Base-by-base conservation (phyloP, 2,113 vertebrate species). In the Apus apus region DNA sequence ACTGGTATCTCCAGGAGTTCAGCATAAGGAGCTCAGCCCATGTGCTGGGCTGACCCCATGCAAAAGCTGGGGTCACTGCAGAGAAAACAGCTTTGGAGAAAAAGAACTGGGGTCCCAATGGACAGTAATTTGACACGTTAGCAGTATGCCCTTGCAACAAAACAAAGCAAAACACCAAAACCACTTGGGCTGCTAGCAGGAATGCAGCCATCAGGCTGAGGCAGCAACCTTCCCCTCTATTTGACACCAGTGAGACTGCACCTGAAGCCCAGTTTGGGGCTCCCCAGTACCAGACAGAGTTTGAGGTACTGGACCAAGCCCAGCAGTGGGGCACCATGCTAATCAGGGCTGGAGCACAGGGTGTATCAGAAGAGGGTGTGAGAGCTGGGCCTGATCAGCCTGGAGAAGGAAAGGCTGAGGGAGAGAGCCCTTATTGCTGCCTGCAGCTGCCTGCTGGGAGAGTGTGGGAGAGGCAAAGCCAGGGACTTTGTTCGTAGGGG, bases 321-420 rank as follows among this genome's bases (percentile, higher is more conserved):
- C 38, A 13, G n/a, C 0, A 0, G 26, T 12, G 30, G 32, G 11
- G 25, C 19, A 4, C n/a, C 0, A 2, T 30, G 30, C 38, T 61
- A 46, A 16, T 48, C 18, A 45, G 30, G 38, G 40, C 53, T 61
- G 40, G 26, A 76, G 54, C 45, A 27, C 14, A 20, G 14, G 43
- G 57, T 15, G 20, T 46, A 5, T 0, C 1, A 76, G 40, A 11
- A 76, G 30, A 54, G 11, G 51, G n/a, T 76, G 45, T 5, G 4
- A 50, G n/a, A 53, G 30, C 22, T 21, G 45, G 38, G 7, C 14
- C 76, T 54, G 58, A 3, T 21, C 4, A 5, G 22, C 0, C 53
- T 51, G 60, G 53, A 73, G 54, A 30, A 74, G 8, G 25, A 15
- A 21, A 26, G 43, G 11, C 40, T 43, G 40, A 43, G 40, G 40